Percentiles rank a stretch among this genome's conserved stretches.
Evolutionary conservation across 2,113 vertebrate genomes (phyloP).

Genomic region (Poeciliopsis retropinna): DNA sequence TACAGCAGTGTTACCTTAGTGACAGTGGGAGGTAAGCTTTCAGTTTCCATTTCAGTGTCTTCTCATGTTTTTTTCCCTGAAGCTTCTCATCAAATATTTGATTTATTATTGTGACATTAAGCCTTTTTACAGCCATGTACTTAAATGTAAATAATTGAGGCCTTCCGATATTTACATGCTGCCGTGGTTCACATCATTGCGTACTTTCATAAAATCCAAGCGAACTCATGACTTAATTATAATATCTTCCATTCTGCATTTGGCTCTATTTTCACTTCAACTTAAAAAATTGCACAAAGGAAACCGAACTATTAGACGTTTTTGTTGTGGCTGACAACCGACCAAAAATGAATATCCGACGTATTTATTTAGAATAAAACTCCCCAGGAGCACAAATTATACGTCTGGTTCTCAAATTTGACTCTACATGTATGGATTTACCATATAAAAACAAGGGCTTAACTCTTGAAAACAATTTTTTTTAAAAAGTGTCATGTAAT

Average conservation of each 20-base stretch:
- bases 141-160: too few relatives aligned
- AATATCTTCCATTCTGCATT: background rate
- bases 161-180: background rate
- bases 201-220: background rate
- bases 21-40: too few relatives aligned
- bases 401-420: background rate
- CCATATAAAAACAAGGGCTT: background rate
- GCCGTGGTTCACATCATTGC: background rate
- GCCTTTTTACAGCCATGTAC: too few relatives aligned
- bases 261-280: background rate
- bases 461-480: background rate
- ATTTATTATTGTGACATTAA: too few relatives aligned
- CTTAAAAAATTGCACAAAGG: background rate
- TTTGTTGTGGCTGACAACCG: background rate
- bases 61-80: too few relatives aligned
- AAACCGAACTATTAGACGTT: background rate
- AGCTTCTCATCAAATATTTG: too few relatives aligned
- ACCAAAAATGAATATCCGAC: background rate
- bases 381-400: conserved; percentile 30
- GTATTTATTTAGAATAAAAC: background rate
- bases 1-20: too few relatives aligned
- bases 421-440: background rate
- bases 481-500: background rate
- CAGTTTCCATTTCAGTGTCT: too few relatives aligned
- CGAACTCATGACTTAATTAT: background rate